Base-by-base conservation (phyloP, 2,797 vertebrate species). In the Podarcis siculus region DNA sequence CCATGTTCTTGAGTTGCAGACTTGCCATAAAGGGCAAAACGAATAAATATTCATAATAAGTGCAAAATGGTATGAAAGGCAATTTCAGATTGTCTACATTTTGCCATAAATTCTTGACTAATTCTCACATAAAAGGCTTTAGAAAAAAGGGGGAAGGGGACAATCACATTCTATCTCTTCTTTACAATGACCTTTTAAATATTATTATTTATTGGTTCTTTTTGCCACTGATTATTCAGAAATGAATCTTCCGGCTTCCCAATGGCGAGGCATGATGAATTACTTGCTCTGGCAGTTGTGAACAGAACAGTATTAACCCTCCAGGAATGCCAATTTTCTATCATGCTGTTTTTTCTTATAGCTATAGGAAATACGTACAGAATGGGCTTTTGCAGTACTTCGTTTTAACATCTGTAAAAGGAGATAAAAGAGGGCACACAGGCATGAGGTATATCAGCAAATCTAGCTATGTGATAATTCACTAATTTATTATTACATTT, bases 171-270 rank as follows among this genome's bases (percentile, higher is more conserved):
- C 82, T 88, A 25, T 37, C 42, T 69, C 81, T 2, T 37, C 19
- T 81, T 92, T 82, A 85, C 61, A 58, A 0, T 89, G 88, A 91
- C 81, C 87, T 93, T 93, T 95, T 61, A 85, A 92, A 83, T 86
- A 86, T 1, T 89, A 75, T 89, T 91, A 85, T 89, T 89, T 92
- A 88, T 81, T 67, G 55, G 6, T 92, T 77, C 21, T 1, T 91
- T 94, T 77, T 89, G 66, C 10, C 25, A 66, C 89, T 90, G 89
- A 91, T 79, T 89, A 83, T 91, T 94, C 90, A 94, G 64, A 88
- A 92, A 93, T 90, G 73, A 93, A 86, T 80, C 87, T 91, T 93
- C 39, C n/a, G 39, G 87, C 35, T 27, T 85, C 39, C 15, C 23
- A 21, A 49, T 0, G 75, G 72, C 64, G 85, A 89, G 42, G 23